Conservation (phyloP, 2,113 vertebrate species). For the Eleginops maclovinus region DNA sequence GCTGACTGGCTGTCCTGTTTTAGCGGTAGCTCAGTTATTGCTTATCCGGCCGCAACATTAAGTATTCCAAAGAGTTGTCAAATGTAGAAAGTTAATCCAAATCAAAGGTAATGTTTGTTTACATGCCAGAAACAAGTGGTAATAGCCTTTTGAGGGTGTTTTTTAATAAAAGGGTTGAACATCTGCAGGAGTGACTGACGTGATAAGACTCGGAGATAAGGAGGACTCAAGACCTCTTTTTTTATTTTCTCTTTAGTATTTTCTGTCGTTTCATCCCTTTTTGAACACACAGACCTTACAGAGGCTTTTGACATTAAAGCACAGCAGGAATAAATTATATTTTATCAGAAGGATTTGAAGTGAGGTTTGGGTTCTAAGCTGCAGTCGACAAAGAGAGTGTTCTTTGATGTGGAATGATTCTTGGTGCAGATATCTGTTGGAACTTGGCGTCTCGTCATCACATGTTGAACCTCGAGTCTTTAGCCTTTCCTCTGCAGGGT, state of each 20-base stretch:
- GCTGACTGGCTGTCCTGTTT: too few relatives aligned
- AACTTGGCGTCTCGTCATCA: slow-evolving; percentile 1
- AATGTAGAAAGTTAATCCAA: too few relatives aligned
- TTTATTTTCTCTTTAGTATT: slow-evolving; percentile 14
- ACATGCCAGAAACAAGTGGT: too few relatives aligned
- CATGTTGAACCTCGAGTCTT: slow-evolving; percentile 34
- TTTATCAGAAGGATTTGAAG: slow-evolving; percentile 49
- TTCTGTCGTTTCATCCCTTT: slow-evolving; percentile 34
- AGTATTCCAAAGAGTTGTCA: too few relatives aligned
- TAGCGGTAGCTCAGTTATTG: too few relatives aligned
- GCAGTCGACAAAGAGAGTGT: slow-evolving; percentile 10
- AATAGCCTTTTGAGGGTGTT: too few relatives aligned
- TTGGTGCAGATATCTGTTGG: slow-evolving; percentile 17
- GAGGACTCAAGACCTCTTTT: slow-evolving; percentile 8
- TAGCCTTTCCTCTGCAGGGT: slow-evolving; percentile 27
- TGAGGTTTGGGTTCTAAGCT: slow-evolving; percentile 45
- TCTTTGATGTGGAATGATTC: slow-evolving; percentile 48
- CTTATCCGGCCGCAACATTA: too few relatives aligned
- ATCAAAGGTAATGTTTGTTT: too few relatives aligned
- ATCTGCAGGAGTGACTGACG: too few relatives aligned
- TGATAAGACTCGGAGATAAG: neutral
- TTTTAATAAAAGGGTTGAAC: too few relatives aligned
- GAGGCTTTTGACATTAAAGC: slow-evolving; percentile 47
- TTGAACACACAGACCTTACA: slow-evolving; percentile 34
- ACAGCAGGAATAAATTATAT: slow-evolving; percentile 26